Conservation (phyloP, 2,113 vertebrate species). For the Aix galericulata region DNA sequence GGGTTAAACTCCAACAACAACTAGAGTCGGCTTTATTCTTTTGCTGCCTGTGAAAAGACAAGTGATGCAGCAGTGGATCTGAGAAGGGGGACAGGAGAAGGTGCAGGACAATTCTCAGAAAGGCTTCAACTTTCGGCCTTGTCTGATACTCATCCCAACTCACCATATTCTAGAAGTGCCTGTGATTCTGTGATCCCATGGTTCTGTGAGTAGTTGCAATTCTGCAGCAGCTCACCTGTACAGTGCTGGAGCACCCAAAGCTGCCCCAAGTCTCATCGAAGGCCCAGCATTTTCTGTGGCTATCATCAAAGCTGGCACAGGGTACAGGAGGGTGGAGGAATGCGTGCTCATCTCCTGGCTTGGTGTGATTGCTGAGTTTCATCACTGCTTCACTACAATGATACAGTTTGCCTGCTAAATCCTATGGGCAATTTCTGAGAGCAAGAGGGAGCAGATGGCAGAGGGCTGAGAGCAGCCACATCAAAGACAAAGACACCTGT, state of each 20-base stretch:
- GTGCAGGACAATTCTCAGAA: neutral
- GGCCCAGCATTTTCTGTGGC: neutral
- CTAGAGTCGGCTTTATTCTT: neutral
- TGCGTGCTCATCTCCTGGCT: neutral
- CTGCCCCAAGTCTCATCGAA: too few relatives aligned
- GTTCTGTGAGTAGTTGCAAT: rapidly evolving
- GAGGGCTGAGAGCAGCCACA: neutral
- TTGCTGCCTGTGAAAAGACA: neutral
- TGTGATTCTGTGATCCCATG: neutral
- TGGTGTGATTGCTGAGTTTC: rapidly evolving
- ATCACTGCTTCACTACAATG: neutral
- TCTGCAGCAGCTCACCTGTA: neutral
- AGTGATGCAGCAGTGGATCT: neutral
- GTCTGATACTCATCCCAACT: rapidly evolving
- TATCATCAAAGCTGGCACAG: neutral
- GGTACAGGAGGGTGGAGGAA: neutral
- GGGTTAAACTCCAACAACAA: neutral
- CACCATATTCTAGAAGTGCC: neutral
- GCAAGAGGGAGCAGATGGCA: neutral
- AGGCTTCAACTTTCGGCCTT: neutral
- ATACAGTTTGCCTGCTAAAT: neutral
- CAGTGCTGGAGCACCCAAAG: neutral
- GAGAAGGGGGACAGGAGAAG: neutral
- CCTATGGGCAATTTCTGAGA: rapidly evolving
- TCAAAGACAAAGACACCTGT: neutral